These are phyloP conservation scores for Plebejus melissa DNA, from an alignment of 2,888 invertebrate genomes.

Conservation along the genomic window DNA sequence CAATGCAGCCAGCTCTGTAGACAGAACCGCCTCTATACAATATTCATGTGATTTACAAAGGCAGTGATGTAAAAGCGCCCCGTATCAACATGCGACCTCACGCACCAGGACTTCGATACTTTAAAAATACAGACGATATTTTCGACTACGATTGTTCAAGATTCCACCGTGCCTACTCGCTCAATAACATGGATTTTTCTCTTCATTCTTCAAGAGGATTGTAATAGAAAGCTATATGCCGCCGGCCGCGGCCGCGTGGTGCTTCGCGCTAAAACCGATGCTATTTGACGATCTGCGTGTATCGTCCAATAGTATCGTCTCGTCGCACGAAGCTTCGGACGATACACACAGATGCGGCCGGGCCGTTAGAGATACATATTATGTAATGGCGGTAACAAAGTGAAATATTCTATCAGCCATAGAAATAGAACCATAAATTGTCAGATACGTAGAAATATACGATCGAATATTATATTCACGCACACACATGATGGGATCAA, in stretches of 20 bases:
- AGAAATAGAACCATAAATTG: neutral
- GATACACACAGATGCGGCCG: too few species aligned
- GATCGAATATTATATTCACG: slow-evolving; percentile 2
- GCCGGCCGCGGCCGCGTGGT: too few species aligned
- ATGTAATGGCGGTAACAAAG: neutral
- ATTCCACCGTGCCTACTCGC: neutral
- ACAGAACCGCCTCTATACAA: slow-evolving; percentile 12
- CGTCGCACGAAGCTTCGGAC: too few species aligned
- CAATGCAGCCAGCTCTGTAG: slow-evolving; percentile 15
- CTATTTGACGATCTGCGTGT: too few species aligned
- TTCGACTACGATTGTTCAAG: neutral
- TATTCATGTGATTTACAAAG: slow-evolving; percentile 23
- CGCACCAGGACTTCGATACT: slow-evolving; percentile 2
- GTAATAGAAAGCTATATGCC: neutral
- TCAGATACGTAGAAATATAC: neutral
- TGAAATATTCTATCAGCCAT: neutral
- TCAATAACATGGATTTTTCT: neutral
- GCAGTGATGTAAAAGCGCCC: slow-evolving; percentile 11
- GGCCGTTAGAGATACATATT: neutral
- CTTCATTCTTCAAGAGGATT: neutral
- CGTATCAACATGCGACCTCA: slow-evolving; percentile 8
- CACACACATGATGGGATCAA: slow-evolving; percentile 23
- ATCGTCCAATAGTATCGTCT: too few species aligned
- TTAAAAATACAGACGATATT: slow-evolving; percentile 13
- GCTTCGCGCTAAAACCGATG: too few species aligned